Percentiles rank a stretch among this genome's conserved stretches.
These are phyloP conservation scores for Sebastes reedi DNA, from an alignment of 2,797 vertebrate genomes.

Conservation along the genomic window DNA sequence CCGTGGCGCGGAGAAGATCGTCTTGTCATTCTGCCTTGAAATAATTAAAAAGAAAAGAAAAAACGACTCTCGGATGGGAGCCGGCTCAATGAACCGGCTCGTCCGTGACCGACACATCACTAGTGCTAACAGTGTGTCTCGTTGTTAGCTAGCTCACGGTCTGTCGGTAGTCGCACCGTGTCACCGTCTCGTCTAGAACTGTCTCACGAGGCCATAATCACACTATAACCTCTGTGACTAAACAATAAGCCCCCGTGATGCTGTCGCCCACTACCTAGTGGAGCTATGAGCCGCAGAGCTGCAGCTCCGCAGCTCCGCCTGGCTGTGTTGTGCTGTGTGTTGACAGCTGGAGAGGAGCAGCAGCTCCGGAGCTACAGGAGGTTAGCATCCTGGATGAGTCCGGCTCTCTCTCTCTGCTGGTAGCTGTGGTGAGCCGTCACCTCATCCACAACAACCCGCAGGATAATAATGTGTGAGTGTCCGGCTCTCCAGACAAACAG, in stretches of 20 bases:
- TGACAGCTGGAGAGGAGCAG: constrained; percentile 68
- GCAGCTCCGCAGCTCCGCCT: constrained; percentile 29
- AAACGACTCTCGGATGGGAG: no score
- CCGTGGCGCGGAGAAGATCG: no score
- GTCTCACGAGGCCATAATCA: not conserved
- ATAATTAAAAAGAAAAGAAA: no score
- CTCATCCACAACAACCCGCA: not conserved
- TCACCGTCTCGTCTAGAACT: constrained; percentile 29
- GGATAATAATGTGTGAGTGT: accelerated
- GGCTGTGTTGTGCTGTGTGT: constrained; percentile 37
- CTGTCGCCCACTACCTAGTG: not conserved
- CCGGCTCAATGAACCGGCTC: no score
- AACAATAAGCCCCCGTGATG: not conserved
- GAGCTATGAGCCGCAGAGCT: constrained; percentile 9
- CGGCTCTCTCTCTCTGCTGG: not conserved
- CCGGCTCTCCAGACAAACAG: not conserved
- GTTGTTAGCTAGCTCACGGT: constrained; percentile 41
- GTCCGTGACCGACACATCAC: no score
- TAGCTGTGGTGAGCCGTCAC: not conserved
- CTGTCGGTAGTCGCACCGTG: not conserved
- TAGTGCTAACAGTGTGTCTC: constrained; percentile 20
- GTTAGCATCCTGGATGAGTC: constrained; percentile 62
- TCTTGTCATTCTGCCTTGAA: no score
- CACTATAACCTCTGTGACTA: not conserved
- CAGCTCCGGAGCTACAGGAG: constrained; percentile 51